Conservation (phyloP, 2,113 vertebrate genomes). For the Heterotilapia buettikoferi region DNA sequence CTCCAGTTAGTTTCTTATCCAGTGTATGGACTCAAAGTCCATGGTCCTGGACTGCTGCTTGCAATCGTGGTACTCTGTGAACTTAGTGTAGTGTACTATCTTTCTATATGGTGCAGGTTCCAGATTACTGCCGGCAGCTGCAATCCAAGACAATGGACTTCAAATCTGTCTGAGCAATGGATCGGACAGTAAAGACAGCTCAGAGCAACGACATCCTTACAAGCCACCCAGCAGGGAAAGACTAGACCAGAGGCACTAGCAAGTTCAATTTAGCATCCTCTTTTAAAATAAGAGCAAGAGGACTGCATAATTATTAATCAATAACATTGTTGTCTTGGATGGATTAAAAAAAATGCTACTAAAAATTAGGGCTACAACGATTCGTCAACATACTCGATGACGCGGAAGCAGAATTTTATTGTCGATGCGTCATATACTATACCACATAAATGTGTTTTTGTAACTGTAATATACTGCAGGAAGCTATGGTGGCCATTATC, state of each 20-base stretch:
- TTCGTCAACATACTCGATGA: not conserved
- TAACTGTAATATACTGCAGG: not conserved
- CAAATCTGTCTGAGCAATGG: not conserved
- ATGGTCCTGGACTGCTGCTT: not conserved
- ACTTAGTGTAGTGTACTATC: not conserved
- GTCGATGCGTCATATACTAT: fast-evolving
- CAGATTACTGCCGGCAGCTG: not conserved
- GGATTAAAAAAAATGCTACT: not conserved
- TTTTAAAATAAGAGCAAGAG: not conserved
- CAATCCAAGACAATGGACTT: not conserved
- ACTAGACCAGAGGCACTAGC: not conserved
- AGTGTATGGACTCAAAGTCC: not conserved
- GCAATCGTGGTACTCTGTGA: not conserved
- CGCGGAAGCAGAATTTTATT: not conserved
- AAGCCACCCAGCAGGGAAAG: not conserved
- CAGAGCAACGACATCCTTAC: not conserved
- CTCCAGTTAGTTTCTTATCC: not conserved
- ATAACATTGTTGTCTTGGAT: not conserved
- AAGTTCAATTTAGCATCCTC: not conserved
- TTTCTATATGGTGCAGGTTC: not conserved
- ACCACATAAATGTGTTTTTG: not conserved
- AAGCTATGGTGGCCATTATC: not conserved
- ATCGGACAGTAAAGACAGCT: not conserved
- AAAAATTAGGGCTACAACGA: not conserved
- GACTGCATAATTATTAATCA: not conserved